These are phyloP conservation scores for Progne subis DNA, from an alignment of 2,113 vertebrate genomes.

Conservation along the genomic window DNA sequence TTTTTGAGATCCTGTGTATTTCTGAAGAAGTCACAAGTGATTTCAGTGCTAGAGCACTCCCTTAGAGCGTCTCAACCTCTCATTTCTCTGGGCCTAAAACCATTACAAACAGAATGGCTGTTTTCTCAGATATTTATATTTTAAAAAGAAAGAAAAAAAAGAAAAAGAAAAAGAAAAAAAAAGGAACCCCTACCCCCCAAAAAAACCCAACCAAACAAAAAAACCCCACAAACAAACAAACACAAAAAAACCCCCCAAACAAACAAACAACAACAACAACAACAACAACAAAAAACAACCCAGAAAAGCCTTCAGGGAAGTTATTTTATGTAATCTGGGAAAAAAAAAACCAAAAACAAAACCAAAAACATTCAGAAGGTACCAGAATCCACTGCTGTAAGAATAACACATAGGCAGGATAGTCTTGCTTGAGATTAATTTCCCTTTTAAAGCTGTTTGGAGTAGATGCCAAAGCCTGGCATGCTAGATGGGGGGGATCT, in stretches of 20 bases:
- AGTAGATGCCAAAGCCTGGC: neutral
- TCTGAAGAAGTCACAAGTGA: neutral
- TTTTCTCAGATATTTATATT: neutral
- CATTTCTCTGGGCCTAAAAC: neutral
- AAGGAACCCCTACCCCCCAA: too few species aligned
- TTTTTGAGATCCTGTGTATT: neutral
- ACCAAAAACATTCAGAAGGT: neutral
- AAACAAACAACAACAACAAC: too few species aligned
- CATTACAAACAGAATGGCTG: neutral
- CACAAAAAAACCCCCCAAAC: too few species aligned
- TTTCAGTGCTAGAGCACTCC: neutral
- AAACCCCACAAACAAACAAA: too few species aligned
- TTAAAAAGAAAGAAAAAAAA: accelerated
- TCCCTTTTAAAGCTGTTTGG: neutral
- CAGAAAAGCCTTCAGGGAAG: neutral
- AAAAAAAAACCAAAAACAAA: too few species aligned
- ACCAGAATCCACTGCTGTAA: neutral
- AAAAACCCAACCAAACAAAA: too few species aligned
- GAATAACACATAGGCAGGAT: neutral
- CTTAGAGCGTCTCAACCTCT: neutral
- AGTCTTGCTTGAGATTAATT: neutral
- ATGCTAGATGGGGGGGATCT: neutral
- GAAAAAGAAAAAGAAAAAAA: too few species aligned
- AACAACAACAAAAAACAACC: too few species aligned
- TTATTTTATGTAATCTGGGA: neutral